These are phyloP conservation scores for Camponotus fellah DNA, from an alignment of 2,888 invertebrate species.

Conservation along the genomic window DNA sequence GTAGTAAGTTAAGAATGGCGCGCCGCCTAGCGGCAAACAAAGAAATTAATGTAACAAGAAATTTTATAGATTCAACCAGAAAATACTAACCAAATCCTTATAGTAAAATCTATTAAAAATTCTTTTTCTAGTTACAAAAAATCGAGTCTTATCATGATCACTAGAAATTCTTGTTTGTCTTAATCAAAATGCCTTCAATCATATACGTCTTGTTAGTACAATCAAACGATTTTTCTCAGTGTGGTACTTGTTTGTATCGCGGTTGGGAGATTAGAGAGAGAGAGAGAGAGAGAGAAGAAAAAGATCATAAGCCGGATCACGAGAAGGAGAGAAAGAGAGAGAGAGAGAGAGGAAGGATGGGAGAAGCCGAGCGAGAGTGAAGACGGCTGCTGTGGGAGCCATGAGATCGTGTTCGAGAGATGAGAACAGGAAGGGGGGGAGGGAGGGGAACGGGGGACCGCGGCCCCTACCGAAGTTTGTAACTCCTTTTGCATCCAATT, in stretches of 20 bases:
- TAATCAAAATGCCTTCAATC: no score
- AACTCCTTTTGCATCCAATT: conserved; percentile 80
- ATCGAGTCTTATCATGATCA: no score
- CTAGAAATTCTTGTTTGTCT: no score
- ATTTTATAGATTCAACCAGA: no score
- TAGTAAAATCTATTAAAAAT: no score
- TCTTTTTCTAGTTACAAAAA: no score
- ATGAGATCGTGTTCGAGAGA: conserved; percentile 74
- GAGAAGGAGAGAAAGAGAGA: not conserved
- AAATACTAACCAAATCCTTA: no score
- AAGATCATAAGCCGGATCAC: not conserved
- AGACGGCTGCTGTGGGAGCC: conserved; percentile 61
- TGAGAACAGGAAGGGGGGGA: not conserved
- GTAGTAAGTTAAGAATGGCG: no score
- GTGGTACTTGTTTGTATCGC: conserved; percentile 60
- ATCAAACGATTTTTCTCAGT: no score
- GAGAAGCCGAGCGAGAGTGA: conserved; percentile 40
- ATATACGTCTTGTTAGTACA: no score
- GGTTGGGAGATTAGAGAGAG: conserved; percentile 53
- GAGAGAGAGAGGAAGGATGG: not conserved
- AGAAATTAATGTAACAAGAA: no score
- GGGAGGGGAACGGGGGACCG: conserved; percentile 30
- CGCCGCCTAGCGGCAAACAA: no score
- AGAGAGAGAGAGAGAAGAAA: not conserved
- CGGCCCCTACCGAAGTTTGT: conserved; percentile 73